Evolutionary conservation across 2,797 vertebrate species (phyloP).

Genomic region (Luscinia megarhynchos): DNA sequence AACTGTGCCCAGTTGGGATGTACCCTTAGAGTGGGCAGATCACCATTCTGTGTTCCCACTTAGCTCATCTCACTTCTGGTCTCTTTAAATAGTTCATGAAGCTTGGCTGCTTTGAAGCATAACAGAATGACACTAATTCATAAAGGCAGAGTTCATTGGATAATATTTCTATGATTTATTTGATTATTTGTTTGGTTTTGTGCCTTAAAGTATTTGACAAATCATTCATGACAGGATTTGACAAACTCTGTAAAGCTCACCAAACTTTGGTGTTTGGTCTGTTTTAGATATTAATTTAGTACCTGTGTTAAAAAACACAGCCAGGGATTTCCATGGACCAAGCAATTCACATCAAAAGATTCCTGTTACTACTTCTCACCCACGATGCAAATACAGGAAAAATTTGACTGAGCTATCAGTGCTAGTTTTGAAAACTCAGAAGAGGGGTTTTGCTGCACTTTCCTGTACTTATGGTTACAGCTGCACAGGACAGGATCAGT

Average conservation of each 20-base stretch:
- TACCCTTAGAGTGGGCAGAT: not conserved
- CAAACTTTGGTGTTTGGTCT: not conserved
- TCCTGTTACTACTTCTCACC: not conserved
- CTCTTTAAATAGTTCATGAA: not conserved
- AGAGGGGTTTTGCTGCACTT: not conserved
- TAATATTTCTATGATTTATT: conserved; percentile 35
- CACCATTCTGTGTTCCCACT: not conserved
- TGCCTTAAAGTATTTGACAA: conserved; percentile 32
- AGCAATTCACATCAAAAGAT: not conserved
- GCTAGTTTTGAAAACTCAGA: not conserved
- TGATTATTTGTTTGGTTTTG: conserved; percentile 37
- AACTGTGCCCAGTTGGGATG: not conserved
- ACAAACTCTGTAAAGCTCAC: conserved; percentile 9
- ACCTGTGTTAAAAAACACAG: not conserved
- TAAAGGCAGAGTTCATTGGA: conserved; percentile 31
- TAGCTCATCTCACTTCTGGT: not conserved
- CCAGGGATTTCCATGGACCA: not conserved
- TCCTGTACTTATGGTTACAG: not conserved
- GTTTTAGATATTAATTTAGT: not conserved
- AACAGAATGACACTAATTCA: conserved; percentile 5
- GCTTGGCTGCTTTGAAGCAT: not conserved
- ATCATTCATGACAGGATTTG: conserved; percentile 34
- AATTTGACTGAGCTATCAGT: not conserved
- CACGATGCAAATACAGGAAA: not conserved
- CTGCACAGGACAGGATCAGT: not conserved